A percentile compares a stretch with the other conserved stretches of the same genome.
Evolutionary conservation across 1,140 invertebrate species (phyloP).

Genomic region (Trichonephila inaurata): DNA sequence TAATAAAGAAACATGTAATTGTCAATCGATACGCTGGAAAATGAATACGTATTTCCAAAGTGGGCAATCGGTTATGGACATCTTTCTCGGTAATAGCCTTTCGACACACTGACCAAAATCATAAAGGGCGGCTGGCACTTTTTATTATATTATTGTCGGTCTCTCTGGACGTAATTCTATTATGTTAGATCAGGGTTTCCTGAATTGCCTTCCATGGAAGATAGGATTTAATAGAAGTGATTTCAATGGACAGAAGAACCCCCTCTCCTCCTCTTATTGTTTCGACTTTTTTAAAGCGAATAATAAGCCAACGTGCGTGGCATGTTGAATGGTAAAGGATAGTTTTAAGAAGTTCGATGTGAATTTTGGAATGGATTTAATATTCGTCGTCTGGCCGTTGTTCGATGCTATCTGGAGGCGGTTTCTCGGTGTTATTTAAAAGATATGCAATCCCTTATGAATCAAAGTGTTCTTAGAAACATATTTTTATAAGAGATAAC

Average conservation of each 20-base stretch:
- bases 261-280: not conserved
- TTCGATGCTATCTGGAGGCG: not conserved
- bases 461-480: not conserved
- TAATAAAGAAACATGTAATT: not conserved
- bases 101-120: constrained; percentile 50
- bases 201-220: not conserved
- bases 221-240: constrained; percentile 25
- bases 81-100: constrained; percentile 32
- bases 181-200: constrained; percentile 10
- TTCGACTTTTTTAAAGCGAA: not conserved
- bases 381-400: not conserved
- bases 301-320: not conserved
- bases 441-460: not conserved
- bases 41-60: not conserved
- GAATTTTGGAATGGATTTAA: not conserved
- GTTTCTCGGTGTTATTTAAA: not conserved
- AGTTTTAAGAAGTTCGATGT: not conserved
- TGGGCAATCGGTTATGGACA: constrained; percentile 20
- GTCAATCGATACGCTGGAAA: not conserved
- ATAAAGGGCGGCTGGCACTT: not conserved
- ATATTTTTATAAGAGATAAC: not conserved
- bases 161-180: constrained; percentile 4
- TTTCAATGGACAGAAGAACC: not conserved
- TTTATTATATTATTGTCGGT: not conserved
- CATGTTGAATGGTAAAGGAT: not conserved